Conservation (phyloP, 2,888 invertebrate species). For the Trypoxylon attenuatum region DNA sequence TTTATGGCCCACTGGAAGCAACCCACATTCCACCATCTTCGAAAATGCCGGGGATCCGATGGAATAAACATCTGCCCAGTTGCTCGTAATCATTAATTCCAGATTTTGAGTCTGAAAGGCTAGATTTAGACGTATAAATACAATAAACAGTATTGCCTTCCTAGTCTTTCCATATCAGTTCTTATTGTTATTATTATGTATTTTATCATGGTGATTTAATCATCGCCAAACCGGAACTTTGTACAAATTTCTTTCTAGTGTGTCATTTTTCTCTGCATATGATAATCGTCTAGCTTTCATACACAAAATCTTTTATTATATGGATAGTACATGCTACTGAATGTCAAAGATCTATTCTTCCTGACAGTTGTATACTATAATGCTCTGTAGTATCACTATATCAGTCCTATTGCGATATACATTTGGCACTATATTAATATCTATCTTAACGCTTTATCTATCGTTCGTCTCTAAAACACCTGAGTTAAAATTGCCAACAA, state of each 20-base stretch:
- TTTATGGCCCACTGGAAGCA: constrained; percentile 69
- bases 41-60: constrained; percentile 70
- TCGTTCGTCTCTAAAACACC: neutral
- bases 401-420: too few relatives aligned
- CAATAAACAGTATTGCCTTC: constrained; percentile 52
- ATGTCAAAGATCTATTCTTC: constrained; percentile 43
- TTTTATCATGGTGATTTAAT: constrained; percentile 37
- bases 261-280: constrained; percentile 26
- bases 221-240: constrained; percentile 21
- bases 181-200: constrained; percentile 47
- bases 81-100: constrained; percentile 43
- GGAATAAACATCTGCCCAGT: constrained; percentile 63
- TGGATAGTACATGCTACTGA: constrained; percentile 51
- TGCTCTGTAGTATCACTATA: neutral
- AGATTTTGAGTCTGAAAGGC: constrained; percentile 55
- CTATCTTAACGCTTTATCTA: constrained; percentile 1
- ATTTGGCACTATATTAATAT: too few relatives aligned
- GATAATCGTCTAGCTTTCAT: constrained; percentile 48
- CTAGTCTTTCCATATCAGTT: constrained; percentile 53
- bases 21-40: constrained; percentile 71
- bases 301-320: constrained; percentile 54
- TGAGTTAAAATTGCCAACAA: too few relatives aligned
- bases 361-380: constrained; percentile 1
- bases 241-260: constrained; percentile 41
- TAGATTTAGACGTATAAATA: constrained; percentile 34